Evolutionary conservation across 1,140 invertebrate species (phyloP).

Genomic region (Cardiocondyla obscurior): DNA sequence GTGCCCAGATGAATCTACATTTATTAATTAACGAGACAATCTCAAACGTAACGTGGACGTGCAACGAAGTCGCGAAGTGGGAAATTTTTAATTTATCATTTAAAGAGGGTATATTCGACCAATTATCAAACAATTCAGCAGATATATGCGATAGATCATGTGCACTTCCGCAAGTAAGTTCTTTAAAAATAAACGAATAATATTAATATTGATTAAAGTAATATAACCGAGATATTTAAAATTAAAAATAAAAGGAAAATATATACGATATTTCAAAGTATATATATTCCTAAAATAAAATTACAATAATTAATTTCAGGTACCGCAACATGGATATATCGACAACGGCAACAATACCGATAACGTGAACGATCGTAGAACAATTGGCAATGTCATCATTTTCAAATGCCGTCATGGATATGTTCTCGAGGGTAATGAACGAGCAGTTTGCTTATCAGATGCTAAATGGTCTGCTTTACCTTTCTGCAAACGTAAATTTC

Average conservation of each 20-base stretch:
- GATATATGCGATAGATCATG: constrained; percentile 60
- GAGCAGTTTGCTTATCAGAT: constrained; percentile 79
- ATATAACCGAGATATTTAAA: background rate
- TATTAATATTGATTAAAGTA: background rate
- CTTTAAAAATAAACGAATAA: background rate
- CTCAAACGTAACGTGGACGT: constrained; percentile 71
- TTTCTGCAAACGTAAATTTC: constrained; percentile 76
- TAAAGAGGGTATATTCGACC: constrained; percentile 7
- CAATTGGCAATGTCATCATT: constrained; percentile 69
- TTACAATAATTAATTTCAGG: constrained; percentile 40
- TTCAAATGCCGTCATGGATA: constrained; percentile 83
- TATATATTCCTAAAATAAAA: background rate
- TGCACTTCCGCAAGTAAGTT: constrained; percentile 38
- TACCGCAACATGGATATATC: constrained; percentile 80
- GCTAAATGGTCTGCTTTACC: constrained; percentile 82
- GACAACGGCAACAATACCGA: constrained; percentile 68
- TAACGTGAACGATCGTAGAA: constrained; percentile 48
- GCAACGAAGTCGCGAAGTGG: constrained; percentile 69
- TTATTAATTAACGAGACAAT: constrained; percentile 8
- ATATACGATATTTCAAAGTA: background rate
- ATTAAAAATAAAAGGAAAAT: background rate
- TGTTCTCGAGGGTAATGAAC: constrained; percentile 75
- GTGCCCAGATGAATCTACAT: constrained; percentile 32
- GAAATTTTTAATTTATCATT: constrained; percentile 35
- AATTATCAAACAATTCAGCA: constrained; percentile 29